Evolutionary conservation across 2,797 vertebrate genomes (phyloP), one percentile per base, ranked within the genome.

Genomic region (Moxostoma hubbsi): DNA sequence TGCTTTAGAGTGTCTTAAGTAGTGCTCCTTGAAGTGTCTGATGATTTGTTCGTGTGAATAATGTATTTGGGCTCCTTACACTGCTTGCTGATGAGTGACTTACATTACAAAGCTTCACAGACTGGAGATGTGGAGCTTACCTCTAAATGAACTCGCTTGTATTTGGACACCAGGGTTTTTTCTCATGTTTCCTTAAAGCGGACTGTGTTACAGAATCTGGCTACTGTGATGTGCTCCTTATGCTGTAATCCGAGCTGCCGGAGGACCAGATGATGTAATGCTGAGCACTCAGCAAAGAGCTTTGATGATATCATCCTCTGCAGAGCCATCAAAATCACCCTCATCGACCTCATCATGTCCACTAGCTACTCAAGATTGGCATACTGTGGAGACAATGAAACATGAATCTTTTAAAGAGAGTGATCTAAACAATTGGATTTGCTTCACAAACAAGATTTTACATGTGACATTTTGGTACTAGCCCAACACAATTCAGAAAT

Each of bases 251-350:
- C 11, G 75, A 85, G 82, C 77, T 73, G 79, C 73, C 46, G 69
- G 74, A 58, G 77, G 88, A 85, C 53, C 24, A 78, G 89, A 90
- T 94, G 92, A 93, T 92, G 94, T 93, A 93, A 94, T 93, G 89
- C 86, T 84, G 67, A 84, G 84, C 78, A 89, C 85, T 83, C 85
- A 82, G 84, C 85, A 88, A 77, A 85, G 74, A 85, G 80, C 87
- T 49, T 75, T 83, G 84, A 89, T 86, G 75, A 90, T 92, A 92
- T 89, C 89, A 89, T 87, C 62, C 58, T 71, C 78, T 67, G 72
- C 80, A 81, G 75, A 84, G 82, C 79, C 81, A 84, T 85, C 72
- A 63, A 63, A 82, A 77, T 74, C 72, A 70, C 61, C 13, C 13
- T 74, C 67, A 43, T 81, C 54, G 12, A 63, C 78, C 47, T 84